Evolutionary conservation across 2,113 vertebrate species (phyloP), one percentile per base, ranked within the genome.

Genomic region (Todiramphus saurophagus): DNA sequence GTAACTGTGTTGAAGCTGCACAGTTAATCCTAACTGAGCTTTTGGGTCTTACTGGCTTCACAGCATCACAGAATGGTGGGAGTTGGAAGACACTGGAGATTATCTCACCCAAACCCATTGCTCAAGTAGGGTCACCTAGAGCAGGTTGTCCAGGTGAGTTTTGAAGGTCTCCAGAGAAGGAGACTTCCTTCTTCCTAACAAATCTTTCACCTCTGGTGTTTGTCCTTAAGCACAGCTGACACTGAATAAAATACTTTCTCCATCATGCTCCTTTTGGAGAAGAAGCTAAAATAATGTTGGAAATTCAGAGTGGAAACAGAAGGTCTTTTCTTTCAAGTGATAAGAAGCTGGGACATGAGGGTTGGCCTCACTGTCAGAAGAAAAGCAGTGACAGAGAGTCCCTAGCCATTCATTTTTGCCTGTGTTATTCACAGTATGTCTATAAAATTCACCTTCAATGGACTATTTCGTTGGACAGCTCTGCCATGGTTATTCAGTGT

Each of bases 221-320:
- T 5, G 5, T 31, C 3, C 21, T 67, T 62, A 60, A 20, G 16
- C 15, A 56, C 6, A 17, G 17, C 43, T 83, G n/a, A 16, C 37
- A 15, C 14, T 43, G 11, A 90, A 6, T 10, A 76, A 62, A 56
- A 24, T 30, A 27, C 58, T 59, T 70, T 79, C 37, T 72, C 25
- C 25, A n/a, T 51, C 15, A 35, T 33, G 7, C 7, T 7, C 11
- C 23, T 41, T 43, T 46, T 60, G 23, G 3, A 66, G 35, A 66
- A 60, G 4, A 64, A 2, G 31, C 16, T 5, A 55, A n/a, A n/a
- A 64, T 18, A 66, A 60, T 37, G 3, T 21, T 39, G 41, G 27
- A 80, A 93, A 55, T 19, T 1, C 10, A 51, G 9, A 0, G 1
- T 2, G 2, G 37, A 62, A 85, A 53, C 4, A 5, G 1, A 51